Evolutionary conservation across 2,888 invertebrate species (phyloP).

Genomic region (Dryadula phaetusa): DNA sequence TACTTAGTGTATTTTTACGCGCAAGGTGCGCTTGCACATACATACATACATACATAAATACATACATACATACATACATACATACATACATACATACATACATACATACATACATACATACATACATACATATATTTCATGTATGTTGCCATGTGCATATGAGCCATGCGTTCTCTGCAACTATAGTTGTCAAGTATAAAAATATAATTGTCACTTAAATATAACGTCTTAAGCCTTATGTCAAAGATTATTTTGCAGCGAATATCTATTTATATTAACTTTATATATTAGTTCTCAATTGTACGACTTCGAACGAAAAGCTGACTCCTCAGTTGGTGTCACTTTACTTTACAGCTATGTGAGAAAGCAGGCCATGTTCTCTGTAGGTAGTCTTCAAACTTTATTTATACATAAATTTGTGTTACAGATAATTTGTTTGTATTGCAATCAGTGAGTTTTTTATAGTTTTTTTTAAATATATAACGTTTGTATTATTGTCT

Average conservation of each 20-base stretch:
- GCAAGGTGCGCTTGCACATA: slow-evolving; percentile 52
- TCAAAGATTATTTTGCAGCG: slow-evolving; percentile 36
- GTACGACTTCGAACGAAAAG: slow-evolving; percentile 47
- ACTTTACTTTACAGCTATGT: slow-evolving; percentile 58
- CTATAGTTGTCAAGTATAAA: slow-evolving; percentile 41
- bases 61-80: slow-evolving; percentile 26
- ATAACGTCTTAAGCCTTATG: not conserved
- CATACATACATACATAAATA: not conserved
- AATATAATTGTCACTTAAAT: slow-evolving; percentile 28
- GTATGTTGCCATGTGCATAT: slow-evolving; percentile 45
- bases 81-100: slow-evolving; percentile 26
- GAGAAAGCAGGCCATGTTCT: slow-evolving; percentile 49
- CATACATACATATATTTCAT: slow-evolving; percentile 10
- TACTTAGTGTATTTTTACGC: slow-evolving; percentile 45
- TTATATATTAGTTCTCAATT: slow-evolving; percentile 16
- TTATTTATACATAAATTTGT: not conserved
- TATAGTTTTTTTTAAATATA: not conserved
- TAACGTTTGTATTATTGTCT: too few species aligned
- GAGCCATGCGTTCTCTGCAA: slow-evolving; percentile 55
- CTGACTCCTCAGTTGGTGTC: slow-evolving; percentile 65
- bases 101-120: slow-evolving; percentile 25
- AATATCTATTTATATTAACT: not conserved
- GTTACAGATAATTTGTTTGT: not conserved
- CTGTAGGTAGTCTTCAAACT: slow-evolving; percentile 41
- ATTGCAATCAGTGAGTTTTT: not conserved